These are phyloP conservation scores for Stegophylla sp. DNA, from an alignment of 2,888 invertebrate genomes.

Conservation along the genomic window DNA sequence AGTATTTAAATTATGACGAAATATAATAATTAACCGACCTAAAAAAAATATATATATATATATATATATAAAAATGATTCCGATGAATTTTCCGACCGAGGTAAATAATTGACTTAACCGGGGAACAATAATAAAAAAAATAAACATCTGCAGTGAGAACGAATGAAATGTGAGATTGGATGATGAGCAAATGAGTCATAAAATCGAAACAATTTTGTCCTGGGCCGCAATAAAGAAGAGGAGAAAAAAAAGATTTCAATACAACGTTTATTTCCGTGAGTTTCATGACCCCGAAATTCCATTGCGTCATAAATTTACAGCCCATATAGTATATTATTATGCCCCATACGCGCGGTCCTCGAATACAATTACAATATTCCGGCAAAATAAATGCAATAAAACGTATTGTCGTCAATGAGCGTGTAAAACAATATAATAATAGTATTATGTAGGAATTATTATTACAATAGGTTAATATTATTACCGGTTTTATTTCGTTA, in stretches of 20 bases:
- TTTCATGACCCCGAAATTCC: slow-evolving; percentile 5
- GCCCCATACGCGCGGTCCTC: too few species aligned
- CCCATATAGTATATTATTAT: too few species aligned
- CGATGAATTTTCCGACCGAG: not conserved
- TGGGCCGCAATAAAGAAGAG: not conserved
- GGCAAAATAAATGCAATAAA: too few species aligned
- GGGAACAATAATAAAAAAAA: not conserved
- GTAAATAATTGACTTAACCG: not conserved
- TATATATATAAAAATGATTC: not conserved
- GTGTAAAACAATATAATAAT: too few species aligned
- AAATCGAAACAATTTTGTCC: not conserved
- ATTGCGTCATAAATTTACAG: not conserved
- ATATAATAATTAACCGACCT: not conserved
- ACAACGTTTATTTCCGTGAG: not conserved
- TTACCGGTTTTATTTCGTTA: not conserved
- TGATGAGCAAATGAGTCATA: not conserved
- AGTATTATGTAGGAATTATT: too few species aligned
- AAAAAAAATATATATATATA: not conserved
- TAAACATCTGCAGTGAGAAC: not conserved
- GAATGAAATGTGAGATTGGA: not conserved
- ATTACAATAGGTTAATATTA: not conserved
- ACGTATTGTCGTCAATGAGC: too few species aligned
- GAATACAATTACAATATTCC: too few species aligned
- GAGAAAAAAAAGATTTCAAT: not conserved
- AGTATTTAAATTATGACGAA: not conserved